Base-by-base conservation (phyloP, 2,797 vertebrate genomes). In the Hyperoplus immaculatus region DNA sequence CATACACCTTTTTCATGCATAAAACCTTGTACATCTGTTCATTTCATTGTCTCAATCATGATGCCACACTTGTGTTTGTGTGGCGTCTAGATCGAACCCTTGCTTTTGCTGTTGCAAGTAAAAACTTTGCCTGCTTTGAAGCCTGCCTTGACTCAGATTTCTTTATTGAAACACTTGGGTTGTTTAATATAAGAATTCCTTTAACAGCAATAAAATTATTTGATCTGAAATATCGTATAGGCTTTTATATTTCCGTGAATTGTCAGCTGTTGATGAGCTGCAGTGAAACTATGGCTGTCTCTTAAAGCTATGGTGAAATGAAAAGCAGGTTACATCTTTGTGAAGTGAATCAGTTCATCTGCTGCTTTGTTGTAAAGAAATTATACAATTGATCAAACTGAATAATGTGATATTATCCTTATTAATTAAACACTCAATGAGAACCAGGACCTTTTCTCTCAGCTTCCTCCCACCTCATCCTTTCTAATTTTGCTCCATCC, bases 401-500 rank as follows among this genome's bases (percentile, higher is more conserved):
- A 51, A 67, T 51, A 50, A 59, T 47, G 14, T 29, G 2, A 46
- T 63, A 53, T 78, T 38, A 54, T 13, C 9, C 21, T 50, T 13
- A 72, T 65, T 49, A 63, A 83, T 76, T 47, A 55, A 49, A 69
- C 39, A 29, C 11, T 47, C 16, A 47, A 42, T n/a, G 3, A 72
- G 8, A 70, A 71, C 1, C 18, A 38, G 57, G 57, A 73, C 49
- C 56, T 51, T 58, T 78, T 65, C 43, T 8, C 39, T 80, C 60
- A 56, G 39, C 59, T 47, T 50, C 39, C 64, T 74, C 43, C 39
- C 41, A 66, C 69, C 36, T 78, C 53, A 59, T 74, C 45, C 47
- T 75, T 82, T 77, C 45, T 66, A 56, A 77, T 72, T 71, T 49
- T 49, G 7, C 54, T 55, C 49, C 29, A 9, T 36, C 72, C 54